A percentile compares a stretch with the other conserved stretches of the same genome.
phyloP scores from a whole-genome alignment of 2,888 invertebrate genomes.

The Mesochorus sp. region DNA sequence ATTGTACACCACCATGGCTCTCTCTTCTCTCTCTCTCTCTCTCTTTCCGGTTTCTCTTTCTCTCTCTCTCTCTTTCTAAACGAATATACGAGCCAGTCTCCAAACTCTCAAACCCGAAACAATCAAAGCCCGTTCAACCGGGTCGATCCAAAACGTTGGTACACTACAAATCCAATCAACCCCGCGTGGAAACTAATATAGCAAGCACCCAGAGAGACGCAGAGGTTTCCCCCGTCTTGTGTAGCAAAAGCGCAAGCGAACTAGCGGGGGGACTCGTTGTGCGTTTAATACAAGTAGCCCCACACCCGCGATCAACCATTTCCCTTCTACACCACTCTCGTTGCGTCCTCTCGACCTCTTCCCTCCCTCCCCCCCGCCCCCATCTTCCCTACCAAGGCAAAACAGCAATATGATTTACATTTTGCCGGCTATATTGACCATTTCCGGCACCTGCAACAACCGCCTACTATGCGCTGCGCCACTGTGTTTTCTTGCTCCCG shows the following conservation, averaged over 20 bases:
- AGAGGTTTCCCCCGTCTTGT: slow-evolving; percentile 43
- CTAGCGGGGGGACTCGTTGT: slow-evolving; percentile 30
- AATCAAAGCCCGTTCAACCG: slow-evolving; percentile 65
- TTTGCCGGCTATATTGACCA: slow-evolving; percentile 81
- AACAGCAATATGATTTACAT: slow-evolving; percentile 81
- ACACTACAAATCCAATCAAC: slow-evolving; percentile 67
- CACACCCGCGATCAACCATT: slow-evolving; percentile 44
- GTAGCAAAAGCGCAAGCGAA: slow-evolving; percentile 45
- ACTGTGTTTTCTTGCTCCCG: slow-evolving; percentile 60
- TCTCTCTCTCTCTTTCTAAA: slow-evolving; percentile 5
- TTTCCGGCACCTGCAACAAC: slow-evolving; percentile 81
- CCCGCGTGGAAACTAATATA: slow-evolving; percentile 70
- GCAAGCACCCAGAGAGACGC: slow-evolving; percentile 47
- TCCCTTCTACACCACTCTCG: slow-evolving; percentile 28
- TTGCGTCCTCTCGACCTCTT: slow-evolving; percentile 29
- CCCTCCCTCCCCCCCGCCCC: too few species aligned
- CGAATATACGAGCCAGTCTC: slow-evolving; percentile 30
- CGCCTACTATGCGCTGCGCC: slow-evolving; percentile 66
- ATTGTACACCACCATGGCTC: too few species aligned
- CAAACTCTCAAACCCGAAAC: slow-evolving; percentile 50
- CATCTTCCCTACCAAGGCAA: too few species aligned
- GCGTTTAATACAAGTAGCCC: slow-evolving; percentile 58
- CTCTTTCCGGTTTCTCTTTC: too few species aligned
- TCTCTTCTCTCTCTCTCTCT: too few species aligned
- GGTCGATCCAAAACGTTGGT: slow-evolving; percentile 42